Base-by-base conservation (phyloP, 2,113 vertebrate species). In the Callipepla squamata region DNA sequence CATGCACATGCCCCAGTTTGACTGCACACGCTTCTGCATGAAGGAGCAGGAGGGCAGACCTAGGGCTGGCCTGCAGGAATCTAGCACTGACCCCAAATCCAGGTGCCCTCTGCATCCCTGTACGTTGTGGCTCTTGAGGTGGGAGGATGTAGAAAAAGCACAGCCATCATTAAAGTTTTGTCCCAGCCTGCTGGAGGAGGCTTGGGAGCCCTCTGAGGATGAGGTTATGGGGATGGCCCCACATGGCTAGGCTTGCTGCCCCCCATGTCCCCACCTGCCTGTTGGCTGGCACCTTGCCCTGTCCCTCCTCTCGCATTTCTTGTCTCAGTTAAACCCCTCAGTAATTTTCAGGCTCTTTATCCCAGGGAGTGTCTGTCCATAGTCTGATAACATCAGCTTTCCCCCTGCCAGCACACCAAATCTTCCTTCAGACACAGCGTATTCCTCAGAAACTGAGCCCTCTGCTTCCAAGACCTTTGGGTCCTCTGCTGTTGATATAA, bases 131-230 rank as follows among this genome's bases (percentile, higher is more conserved):
- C 76, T 68, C 47, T 79, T 59, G 18, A 93, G 73, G 44, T 93
- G 96, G 96, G 62, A 79, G 80, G 61, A 47, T 4, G 20, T 67
- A 5, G 20, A 79, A 62, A 22, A 40, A 83, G 19, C 55, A 85
- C 28, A 53, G 51, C 75, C 95, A 95, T 87, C 90, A 96, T 95
- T 96, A 84, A 73, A 84, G 93, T 92, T 96, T 94, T 96, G 92
- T 95, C 80, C 85, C 80, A 69, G 69, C 63, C 74, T 53, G 55
- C 73, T 58, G 68, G 80, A 89, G 93, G 66, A 79, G 28, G 15
- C 70, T 91, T 38, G 59, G 47, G 74, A 85, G 59, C 82, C 93
- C 80, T 79, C 89, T 91, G 95, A 93, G 91, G 93, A 93, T 89
- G 69, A 55, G 25, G 15, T 63, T 18, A 16, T 40, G 36, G 25